Conservation (phyloP, 1,140 invertebrate species). For the Leptestheria dahalacensis region DNA sequence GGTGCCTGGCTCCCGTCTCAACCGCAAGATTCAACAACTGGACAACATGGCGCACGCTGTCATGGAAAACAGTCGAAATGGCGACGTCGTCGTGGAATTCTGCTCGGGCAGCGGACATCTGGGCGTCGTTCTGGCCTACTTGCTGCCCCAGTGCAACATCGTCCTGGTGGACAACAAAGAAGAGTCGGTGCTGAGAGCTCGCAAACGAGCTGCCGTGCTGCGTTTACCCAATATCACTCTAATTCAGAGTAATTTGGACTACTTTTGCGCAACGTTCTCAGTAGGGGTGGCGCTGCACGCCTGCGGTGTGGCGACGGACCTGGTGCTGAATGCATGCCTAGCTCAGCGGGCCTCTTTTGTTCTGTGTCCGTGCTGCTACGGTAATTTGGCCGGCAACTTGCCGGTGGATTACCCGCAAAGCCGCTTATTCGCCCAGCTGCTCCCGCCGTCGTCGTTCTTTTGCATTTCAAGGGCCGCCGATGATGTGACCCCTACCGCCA, state of each 20-base stretch:
- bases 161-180: constrained; percentile 88
- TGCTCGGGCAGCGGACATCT: constrained; percentile 87
- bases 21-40: constrained; percentile 73
- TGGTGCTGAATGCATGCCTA: constrained; percentile 66
- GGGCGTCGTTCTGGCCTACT: constrained; percentile 65
- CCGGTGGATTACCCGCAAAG: constrained; percentile 53
- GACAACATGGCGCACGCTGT: constrained; percentile 73
- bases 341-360: constrained; percentile 62
- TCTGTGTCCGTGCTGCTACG: constrained; percentile 89
- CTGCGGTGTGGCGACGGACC: constrained; percentile 85
- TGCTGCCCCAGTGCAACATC: constrained; percentile 54
- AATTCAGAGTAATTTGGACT: constrained; percentile 75
- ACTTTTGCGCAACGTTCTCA: constrained; percentile 55
- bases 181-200: constrained; percentile 60
- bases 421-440: constrained; percentile 31
- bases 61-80: constrained; percentile 39
- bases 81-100: constrained; percentile 70
- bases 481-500: constrained; percentile 52
- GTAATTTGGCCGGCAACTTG: constrained; percentile 51
- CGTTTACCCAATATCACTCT: constrained; percentile 58
- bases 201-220: constrained; percentile 48
- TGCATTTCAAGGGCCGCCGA: constrained; percentile 73
- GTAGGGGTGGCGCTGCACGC: constrained; percentile 80
- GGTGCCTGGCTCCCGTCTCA: constrained; percentile 48
- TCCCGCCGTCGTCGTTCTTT: constrained; percentile 46